These are phyloP conservation scores for Cheiracanthium punctorium DNA, from an alignment of 2,888 invertebrate genomes.

Conservation along the genomic window DNA sequence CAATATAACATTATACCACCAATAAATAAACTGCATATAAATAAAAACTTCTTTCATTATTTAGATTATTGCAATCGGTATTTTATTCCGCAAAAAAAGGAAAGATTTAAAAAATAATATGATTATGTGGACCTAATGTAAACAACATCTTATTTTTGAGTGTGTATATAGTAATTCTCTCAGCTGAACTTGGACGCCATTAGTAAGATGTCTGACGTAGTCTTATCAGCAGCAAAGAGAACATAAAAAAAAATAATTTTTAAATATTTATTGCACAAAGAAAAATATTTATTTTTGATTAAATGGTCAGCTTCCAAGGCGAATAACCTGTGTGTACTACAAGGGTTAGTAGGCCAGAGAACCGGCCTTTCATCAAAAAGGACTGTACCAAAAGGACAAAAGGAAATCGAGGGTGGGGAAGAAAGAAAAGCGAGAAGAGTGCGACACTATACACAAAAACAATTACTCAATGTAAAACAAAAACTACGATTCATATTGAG, in stretches of 20 bases:
- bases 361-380: slow-evolving; percentile 42
- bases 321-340: slow-evolving; percentile 19
- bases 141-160: background rate
- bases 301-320: background rate
- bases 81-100: too few relatives aligned
- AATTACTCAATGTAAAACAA: background rate
- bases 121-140: background rate
- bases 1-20: too few relatives aligned
- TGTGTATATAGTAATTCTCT: background rate
- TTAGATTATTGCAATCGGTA: too few relatives aligned
- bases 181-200: slow-evolving; percentile 57
- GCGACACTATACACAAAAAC: background rate
- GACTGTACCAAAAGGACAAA: slow-evolving; percentile 41
- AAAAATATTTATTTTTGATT: too few relatives aligned
- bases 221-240: slow-evolving; percentile 31
- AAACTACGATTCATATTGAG: too few relatives aligned
- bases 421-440: slow-evolving; percentile 43
- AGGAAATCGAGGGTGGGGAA: slow-evolving; percentile 63
- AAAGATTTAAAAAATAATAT: too few relatives aligned
- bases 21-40: too few relatives aligned
- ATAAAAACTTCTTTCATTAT: too few relatives aligned
- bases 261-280: background rate
- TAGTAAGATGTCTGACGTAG: slow-evolving; percentile 65
- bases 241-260: background rate
- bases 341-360: slow-evolving; percentile 50